A percentile compares a stretch with the other conserved stretches of the same genome.
Evolutionary conservation across 1,140 invertebrate species (phyloP).

Genomic region (Euura lappo): DNA sequence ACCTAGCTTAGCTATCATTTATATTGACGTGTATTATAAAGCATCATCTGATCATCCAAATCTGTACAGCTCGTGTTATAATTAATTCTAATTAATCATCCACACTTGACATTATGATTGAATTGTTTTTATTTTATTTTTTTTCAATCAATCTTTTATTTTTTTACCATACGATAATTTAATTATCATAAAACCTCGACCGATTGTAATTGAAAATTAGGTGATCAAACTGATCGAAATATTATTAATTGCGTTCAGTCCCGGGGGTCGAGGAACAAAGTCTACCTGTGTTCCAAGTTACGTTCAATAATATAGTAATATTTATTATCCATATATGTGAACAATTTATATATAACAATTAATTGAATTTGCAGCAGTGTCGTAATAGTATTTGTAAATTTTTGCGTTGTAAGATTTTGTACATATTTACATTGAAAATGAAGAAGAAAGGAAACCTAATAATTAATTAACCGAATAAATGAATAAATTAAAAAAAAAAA

Average conservation of each 20-base stretch:
- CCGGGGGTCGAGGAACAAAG: neutral
- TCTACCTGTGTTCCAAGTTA: neutral
- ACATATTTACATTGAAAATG: conserved; percentile 22
- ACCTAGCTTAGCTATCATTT: conserved; percentile 16
- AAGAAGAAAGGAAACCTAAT: too few relatives aligned
- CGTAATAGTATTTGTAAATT: conserved; percentile 26
- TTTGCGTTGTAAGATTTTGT: conserved; percentile 42
- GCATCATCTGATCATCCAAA: conserved; percentile 12
- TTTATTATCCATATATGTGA: too few relatives aligned
- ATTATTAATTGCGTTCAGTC: neutral
- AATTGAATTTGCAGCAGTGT: neutral
- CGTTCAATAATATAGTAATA: neutral
- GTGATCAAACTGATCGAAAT: neutral
- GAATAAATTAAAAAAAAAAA: too few relatives aligned
- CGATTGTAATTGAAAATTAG: neutral
- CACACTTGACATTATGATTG: too few relatives aligned
- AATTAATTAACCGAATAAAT: neutral
- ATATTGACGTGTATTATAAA: conserved; percentile 15
- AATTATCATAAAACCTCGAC: neutral
- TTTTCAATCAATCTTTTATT: too few relatives aligned
- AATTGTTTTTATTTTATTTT: too few relatives aligned
- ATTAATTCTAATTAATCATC: neutral
- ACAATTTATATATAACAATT: too few relatives aligned
- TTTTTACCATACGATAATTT: too few relatives aligned
- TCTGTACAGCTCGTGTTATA: conserved; percentile 18